Percentiles rank a stretch among this genome's conserved stretches.
These are phyloP conservation scores for Drosophila flavopinicola DNA, from an alignment of 2,888 invertebrate genomes.

Conservation along the genomic window DNA sequence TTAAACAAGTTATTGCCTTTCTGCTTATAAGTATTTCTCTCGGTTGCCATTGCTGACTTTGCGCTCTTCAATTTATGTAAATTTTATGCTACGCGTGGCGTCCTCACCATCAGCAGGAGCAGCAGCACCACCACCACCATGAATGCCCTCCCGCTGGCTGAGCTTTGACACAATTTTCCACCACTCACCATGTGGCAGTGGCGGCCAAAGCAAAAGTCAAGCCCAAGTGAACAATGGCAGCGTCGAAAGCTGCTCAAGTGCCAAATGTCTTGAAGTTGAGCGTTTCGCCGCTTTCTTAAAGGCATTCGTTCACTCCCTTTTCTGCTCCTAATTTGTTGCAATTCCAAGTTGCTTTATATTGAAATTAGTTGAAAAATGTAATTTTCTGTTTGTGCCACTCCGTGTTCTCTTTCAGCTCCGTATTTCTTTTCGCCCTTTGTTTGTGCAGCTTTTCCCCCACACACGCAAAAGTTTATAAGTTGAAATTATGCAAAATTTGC, in stretches of 20 bases:
- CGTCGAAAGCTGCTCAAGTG: constrained; percentile 64
- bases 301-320: background rate
- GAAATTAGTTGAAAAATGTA: constrained; percentile 70
- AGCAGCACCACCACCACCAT: constrained; percentile 5
- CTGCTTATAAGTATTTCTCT: constrained; percentile 30
- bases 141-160: constrained; percentile 43
- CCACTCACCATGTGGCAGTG: constrained; percentile 75
- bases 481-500: constrained; percentile 75
- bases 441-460: constrained; percentile 31
- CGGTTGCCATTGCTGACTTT: constrained; percentile 38
- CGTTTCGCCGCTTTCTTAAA: constrained; percentile 20
- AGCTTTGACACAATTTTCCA: constrained; percentile 71
- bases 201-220: constrained; percentile 47
- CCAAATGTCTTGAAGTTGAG: constrained; percentile 61
- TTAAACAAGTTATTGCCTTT: constrained; percentile 69
- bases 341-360: constrained; percentile 60
- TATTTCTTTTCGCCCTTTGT: constrained; percentile 46
- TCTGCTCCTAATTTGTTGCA: constrained; percentile 63
- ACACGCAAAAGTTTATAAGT: constrained; percentile 64
- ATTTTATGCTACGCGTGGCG: constrained; percentile 73
- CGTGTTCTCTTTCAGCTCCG: constrained; percentile 22
- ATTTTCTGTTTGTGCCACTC: constrained; percentile 59
- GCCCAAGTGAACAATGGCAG: constrained; percentile 58
- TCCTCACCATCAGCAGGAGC: constrained; percentile 19
- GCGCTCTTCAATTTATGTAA: constrained; percentile 71